Evolutionary conservation across 2,888 invertebrate species (phyloP).

Genomic region (Cheilosia vernalis): DNA sequence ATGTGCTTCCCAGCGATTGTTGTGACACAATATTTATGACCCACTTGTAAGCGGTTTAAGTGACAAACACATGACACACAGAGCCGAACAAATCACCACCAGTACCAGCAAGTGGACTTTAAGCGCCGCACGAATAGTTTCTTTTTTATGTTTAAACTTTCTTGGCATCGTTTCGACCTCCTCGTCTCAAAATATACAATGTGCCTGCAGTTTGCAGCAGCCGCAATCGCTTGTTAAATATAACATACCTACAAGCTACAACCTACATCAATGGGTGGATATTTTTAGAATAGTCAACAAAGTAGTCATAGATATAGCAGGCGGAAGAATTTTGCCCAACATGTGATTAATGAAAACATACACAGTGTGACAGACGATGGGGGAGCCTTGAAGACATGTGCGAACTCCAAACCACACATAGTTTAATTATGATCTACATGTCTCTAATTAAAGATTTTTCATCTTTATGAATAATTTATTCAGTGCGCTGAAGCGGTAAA

Average conservation of each 20-base stretch:
- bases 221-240: slow-evolving; percentile 1
- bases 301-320: slow-evolving; percentile 1
- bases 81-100: slow-evolving; percentile 7
- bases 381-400: background rate
- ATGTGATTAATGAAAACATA: slow-evolving; percentile 4
- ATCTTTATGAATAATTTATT: slow-evolving; percentile 13
- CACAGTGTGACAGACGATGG: background rate
- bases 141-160: slow-evolving; percentile 14
- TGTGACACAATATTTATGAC: slow-evolving; percentile 62
- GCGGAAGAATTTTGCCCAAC: background rate
- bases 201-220: slow-evolving; percentile 26
- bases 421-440: slow-evolving; percentile 5
- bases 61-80: slow-evolving; percentile 52
- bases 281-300: slow-evolving; percentile 24
- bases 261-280: slow-evolving; percentile 1
- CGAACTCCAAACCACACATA: slow-evolving; percentile 1
- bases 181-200: slow-evolving; percentile 12
- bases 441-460: slow-evolving; percentile 34
- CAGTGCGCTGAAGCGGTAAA: slow-evolving; percentile 11
- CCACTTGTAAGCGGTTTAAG: slow-evolving; percentile 46
- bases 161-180: slow-evolving; percentile 27
- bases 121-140: background rate
- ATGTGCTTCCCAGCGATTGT: slow-evolving; percentile 3
- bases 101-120: background rate
- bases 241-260: background rate